Base-by-base conservation (phyloP, 1,140 invertebrate genomes). In the Heliconius congener region DNA sequence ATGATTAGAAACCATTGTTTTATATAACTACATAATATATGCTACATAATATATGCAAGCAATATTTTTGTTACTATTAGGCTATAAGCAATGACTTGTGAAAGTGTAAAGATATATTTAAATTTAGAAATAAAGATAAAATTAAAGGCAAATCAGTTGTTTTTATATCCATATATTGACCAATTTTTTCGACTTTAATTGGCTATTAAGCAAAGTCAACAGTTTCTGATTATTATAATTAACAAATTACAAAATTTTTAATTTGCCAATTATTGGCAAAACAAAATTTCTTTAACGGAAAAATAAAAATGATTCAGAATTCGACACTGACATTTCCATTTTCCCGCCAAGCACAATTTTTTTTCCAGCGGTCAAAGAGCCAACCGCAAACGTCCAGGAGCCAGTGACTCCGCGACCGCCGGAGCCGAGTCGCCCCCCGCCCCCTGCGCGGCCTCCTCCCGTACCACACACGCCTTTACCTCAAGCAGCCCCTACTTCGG, bases 11-110 rank as follows among this genome's bases (percentile, higher is more conserved):
- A 66, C 60, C 27, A 66, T 66, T 66, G 60, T 66, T 66, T 66
- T 73, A 50, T 83, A 82, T 90, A 89, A 83, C 85, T 86, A 66
- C 55, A 60, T 60, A 60, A 60, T 82, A 90, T 91, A 93, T 82
- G 85, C 81, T 86, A 66, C 55, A 60, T 60, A 60, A 60, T 82
- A 90, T 91, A 93, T 82, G 85, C 81, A 85, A 90, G 88, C 88
- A 91, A 89, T 91, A 90, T 92, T 92, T 91, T 93, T 93, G 91
- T 93, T 66, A 66, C 60, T 77, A 77, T 55, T 77, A 90, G 85
- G 75, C 37, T 77, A 55, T 84, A 89, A 93, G 90, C 83, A 82
- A 82, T 85, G 86, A 84, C 46, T 84, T 91, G 87, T 88, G 91
- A 86, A 83, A 74, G 84, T 91, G 89, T 91, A 93, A 88, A 88